Percentiles rank a stretch among this genome's conserved stretches.
phyloP scores from a whole-genome alignment of 1,140 invertebrate species.

The Microplitis mediator region DNA sequence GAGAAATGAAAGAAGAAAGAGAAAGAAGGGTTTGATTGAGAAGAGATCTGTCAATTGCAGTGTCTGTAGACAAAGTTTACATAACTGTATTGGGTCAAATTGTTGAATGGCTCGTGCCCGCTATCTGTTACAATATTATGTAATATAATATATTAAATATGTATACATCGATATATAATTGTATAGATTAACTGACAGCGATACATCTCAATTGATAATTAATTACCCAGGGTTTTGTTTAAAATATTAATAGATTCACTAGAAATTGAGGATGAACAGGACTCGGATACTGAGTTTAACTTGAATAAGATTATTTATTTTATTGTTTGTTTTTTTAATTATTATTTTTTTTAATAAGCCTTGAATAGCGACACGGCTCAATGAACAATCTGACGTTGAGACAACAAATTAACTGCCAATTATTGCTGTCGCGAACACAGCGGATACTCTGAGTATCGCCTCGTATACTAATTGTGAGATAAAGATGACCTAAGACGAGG shows the following conservation, averaged over 20 bases:
- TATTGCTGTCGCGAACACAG: conserved; percentile 27
- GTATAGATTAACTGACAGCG: background rate
- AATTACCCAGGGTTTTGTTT: too few relatives aligned
- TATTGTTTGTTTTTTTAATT: background rate
- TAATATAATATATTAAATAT: conserved; percentile 13
- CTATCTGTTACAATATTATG: conserved; percentile 26
- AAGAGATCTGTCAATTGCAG: conserved; percentile 47
- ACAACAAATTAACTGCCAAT: conserved; percentile 46
- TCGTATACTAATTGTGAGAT: conserved; percentile 9
- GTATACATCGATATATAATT: background rate
- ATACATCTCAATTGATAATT: background rate
- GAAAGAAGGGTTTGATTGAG: conserved; percentile 42
- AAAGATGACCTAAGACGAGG: background rate
- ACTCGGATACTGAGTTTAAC: background rate
- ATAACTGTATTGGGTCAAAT: conserved; percentile 38
- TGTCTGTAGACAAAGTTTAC: conserved; percentile 41
- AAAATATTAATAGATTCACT: too few relatives aligned
- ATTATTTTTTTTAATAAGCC: conserved; percentile 23
- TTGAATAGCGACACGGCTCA: conserved; percentile 19
- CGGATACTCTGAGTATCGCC: background rate
- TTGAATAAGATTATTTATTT: background rate
- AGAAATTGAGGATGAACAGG: background rate
- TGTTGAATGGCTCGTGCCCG: conserved; percentile 16
- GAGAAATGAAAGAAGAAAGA: conserved; percentile 1
- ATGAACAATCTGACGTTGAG: conserved; percentile 28